phyloP scores from a whole-genome alignment of 2,888 invertebrate genomes.

The Acanthosepion pharaonis region DNA sequence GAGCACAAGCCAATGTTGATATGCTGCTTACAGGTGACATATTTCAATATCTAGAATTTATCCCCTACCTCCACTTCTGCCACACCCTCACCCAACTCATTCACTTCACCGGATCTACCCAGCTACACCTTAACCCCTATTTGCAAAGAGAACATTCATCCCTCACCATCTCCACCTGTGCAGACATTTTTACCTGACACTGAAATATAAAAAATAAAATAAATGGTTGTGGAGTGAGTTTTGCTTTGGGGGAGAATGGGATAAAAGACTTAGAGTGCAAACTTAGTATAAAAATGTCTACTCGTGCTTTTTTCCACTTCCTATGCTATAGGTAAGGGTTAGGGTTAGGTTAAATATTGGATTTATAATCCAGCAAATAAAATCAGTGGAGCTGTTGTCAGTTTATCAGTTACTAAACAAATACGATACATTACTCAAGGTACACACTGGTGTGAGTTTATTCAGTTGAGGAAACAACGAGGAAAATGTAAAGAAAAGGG shows the following conservation, averaged over 20 bases:
- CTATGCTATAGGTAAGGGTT: neutral
- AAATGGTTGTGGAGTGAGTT: neutral
- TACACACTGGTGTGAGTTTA: neutral
- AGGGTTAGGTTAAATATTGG: neutral
- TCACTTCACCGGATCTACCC: neutral
- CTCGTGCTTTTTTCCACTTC: neutral
- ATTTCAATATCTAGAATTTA: neutral
- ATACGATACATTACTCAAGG: neutral
- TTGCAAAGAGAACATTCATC: too few relatives aligned
- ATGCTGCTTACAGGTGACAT: slow-evolving; percentile 10
- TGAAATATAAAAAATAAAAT: neutral
- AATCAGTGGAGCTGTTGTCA: neutral
- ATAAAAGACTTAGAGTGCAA: neutral
- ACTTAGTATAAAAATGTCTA: neutral
- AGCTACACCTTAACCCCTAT: neutral
- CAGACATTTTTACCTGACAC: slow-evolving; percentile 21
- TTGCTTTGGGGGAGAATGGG: neutral
- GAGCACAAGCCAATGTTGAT: neutral
- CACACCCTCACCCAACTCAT: neutral
- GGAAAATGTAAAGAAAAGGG: neutral
- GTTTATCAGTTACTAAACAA: neutral
- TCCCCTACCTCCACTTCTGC: neutral
- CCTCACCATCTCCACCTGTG: neutral
- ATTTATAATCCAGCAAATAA: neutral
- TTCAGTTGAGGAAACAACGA: neutral